phyloP scores from a whole-genome alignment of 2,888 invertebrate genomes.

The Priocnemis perturbator region DNA sequence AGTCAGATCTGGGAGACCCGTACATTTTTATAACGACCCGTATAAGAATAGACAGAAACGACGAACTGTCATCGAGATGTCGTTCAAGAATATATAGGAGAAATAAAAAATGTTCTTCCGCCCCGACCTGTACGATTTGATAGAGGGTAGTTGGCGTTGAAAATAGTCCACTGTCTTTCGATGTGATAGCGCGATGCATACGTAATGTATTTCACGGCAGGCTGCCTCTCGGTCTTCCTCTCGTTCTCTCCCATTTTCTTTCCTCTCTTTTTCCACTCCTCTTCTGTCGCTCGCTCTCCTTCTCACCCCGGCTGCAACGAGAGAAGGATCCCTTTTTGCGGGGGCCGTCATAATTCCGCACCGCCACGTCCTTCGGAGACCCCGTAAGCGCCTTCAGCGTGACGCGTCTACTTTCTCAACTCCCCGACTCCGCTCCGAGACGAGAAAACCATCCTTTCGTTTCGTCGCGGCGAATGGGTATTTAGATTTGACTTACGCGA shows the following conservation, averaged over 20 bases:
- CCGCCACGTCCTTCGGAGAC: conserved; percentile 6
- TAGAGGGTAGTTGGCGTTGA: too few species aligned
- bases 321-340: neutral
- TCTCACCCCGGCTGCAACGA: conserved; percentile 1
- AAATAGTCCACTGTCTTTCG: too few species aligned
- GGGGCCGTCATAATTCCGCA: neutral
- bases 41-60: too few species aligned
- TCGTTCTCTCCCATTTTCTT: neutral
- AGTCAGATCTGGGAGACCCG: too few species aligned
- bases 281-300: conserved; percentile 11
- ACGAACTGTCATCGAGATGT: too few species aligned
- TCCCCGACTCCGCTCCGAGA: neutral
- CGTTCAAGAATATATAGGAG: too few species aligned
- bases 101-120: too few species aligned
- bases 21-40: too few species aligned
- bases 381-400: conserved; percentile 3
- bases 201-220: conserved; percentile 58
- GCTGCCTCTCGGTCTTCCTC: conserved; percentile 35
- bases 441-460: conserved; percentile 2
- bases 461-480: conserved; percentile 5
- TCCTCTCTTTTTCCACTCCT: neutral
- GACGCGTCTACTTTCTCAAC: conserved; percentile 6
- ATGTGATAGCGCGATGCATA: conserved; percentile 58
- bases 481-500: conserved; percentile 4
- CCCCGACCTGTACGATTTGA: too few species aligned